Evolutionary conservation across 2,888 invertebrate genomes (phyloP), one percentile per base, ranked within the genome.

Genomic region (Diplazon laetatorius): DNA sequence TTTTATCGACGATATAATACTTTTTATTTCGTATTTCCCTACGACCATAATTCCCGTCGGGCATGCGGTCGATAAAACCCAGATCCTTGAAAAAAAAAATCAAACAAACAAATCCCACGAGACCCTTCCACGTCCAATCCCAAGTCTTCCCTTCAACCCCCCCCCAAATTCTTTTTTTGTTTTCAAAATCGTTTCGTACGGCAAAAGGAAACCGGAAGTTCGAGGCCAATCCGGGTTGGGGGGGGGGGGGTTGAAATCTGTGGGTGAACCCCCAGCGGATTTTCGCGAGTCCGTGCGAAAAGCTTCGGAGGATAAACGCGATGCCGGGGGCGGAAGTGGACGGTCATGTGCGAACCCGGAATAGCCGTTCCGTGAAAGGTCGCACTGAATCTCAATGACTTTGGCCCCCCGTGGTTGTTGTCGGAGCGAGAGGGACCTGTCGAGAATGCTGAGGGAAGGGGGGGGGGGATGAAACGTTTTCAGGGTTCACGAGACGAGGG

Each of bases 371-470:
- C 9, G 70, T 18, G 55, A n/a, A 74, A 70, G 65, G 70, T 78
- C 70, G 52, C 78, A 55, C 66, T 78, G 78, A 70, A 78, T 74
- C 65, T 71, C 74, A 78, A 78, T 78, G 65, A 74, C 74, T 70
- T 71, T 71, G 70, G n/a, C n/a, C n/a, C 60, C 46, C 65, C 16
- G 55, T 39, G 30, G 65, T 66, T 68, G 68, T 68, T 46, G 35
- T 37, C 18, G 37, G 55, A 63, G 60, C 30, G 30, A 14, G 18
- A 65, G 22, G 22, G 20, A 30, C 25, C 20, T 10, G 12, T 16
- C 14, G 12, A 14, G 50, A 8, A 35, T 37, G 10, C 20, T n/a
- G 14, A n/a, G 12, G 22, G 18, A 52, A 18, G 37, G 48, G 9
- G 48, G 12, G 63, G 22, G 20, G 20, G 59, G 55, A 25, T 3